These are phyloP conservation scores for Psilanteris sp. DNA, from an alignment of 1,140 invertebrate genomes.

Conservation along the genomic window DNA sequence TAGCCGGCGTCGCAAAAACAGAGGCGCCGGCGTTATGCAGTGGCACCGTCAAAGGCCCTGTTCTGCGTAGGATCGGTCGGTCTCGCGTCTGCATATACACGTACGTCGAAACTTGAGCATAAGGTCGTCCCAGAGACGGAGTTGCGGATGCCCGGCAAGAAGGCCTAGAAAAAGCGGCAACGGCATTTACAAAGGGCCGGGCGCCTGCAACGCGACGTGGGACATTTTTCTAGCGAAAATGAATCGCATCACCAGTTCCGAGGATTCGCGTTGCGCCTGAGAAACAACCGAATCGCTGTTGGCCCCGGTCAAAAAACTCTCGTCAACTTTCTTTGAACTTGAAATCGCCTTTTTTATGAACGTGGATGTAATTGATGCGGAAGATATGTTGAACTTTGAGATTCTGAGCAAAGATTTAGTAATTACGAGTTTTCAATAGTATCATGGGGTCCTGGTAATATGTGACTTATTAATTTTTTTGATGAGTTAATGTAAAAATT, in stretches of 20 bases:
- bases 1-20: constrained; percentile 54
- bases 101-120: constrained; percentile 56
- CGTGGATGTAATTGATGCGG: neutral
- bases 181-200: constrained; percentile 57
- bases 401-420: no score
- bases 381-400: no score
- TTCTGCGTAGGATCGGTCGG: constrained; percentile 56
- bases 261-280: constrained; percentile 47
- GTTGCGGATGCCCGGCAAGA: constrained; percentile 45
- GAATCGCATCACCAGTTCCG: constrained; percentile 60
- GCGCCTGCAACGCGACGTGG: constrained; percentile 38
- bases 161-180: constrained; percentile 58
- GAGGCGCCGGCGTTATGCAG: constrained; percentile 60
- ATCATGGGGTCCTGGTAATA: no score
- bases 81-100: constrained; percentile 26
- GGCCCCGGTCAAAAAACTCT: constrained; percentile 13
- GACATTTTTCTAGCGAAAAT: constrained; percentile 67
- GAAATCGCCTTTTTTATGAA: neutral
- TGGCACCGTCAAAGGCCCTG: constrained; percentile 60
- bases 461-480: no score
- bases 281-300: constrained; percentile 42
- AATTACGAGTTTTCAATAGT: no score
- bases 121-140: constrained; percentile 43
- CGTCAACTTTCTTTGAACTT: constrained; percentile 34
- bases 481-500: no score